phyloP scores from a whole-genome alignment of 2,797 vertebrate species.

The Atherinosoma microstoma region DNA sequence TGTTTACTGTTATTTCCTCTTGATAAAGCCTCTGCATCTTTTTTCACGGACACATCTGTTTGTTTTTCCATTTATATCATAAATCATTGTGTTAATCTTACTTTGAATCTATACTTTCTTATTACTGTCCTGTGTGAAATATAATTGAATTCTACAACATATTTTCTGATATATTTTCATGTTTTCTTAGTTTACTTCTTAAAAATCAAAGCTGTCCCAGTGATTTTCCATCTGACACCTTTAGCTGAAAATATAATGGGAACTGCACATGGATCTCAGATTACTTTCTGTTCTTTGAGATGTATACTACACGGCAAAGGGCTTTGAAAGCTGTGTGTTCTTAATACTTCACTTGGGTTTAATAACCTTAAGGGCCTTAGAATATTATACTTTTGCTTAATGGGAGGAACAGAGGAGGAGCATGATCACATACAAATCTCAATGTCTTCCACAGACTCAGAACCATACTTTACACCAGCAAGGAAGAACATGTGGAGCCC shows the following conservation, averaged over 20 bases:
- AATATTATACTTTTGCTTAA: conserved; percentile 44
- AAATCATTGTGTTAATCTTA: not conserved
- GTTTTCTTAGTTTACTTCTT: not conserved
- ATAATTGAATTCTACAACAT: not conserved
- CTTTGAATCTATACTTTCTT: not conserved
- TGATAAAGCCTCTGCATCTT: not conserved
- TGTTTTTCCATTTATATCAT: not conserved
- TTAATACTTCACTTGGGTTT: conserved; percentile 19
- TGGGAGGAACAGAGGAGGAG: conserved; percentile 30
- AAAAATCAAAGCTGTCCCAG: not conserved
- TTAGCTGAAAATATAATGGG: conserved; percentile 12
- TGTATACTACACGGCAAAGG: not conserved
- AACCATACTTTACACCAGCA: not conserved
- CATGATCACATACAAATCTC: conserved; percentile 26
- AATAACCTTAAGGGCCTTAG: conserved; percentile 40
- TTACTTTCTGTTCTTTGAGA: conserved; percentile 34
- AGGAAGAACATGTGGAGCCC: conserved; percentile 22
- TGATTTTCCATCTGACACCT: conserved; percentile 1
- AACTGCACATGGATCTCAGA: conserved; percentile 1
- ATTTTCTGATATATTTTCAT: not conserved
- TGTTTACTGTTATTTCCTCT: not conserved
- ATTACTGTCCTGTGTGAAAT: not conserved
- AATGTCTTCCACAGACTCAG: conserved; percentile 49
- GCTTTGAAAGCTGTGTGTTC: conserved; percentile 19
- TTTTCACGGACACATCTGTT: not conserved